Evolutionary conservation across 2,888 invertebrate species (phyloP).

Genomic region (Lottia scabra): DNA sequence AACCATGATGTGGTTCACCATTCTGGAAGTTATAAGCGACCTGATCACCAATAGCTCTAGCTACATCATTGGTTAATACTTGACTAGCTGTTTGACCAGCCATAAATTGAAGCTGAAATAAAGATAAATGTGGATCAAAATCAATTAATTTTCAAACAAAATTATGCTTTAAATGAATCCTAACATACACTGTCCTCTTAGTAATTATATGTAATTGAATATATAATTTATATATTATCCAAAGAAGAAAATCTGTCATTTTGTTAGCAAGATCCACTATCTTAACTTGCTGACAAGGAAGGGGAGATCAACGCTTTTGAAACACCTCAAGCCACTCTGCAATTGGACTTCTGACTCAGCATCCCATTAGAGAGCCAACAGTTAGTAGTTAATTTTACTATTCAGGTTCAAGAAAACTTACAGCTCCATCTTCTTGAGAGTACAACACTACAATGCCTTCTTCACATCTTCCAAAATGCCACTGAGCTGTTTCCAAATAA

Average conservation of each 20-base stretch:
- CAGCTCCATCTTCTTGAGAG: constrained; percentile 30
- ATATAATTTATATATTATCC: too few relatives aligned
- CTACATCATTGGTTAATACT: not conserved
- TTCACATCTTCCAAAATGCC: constrained; percentile 31
- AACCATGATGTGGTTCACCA: constrained; percentile 3
- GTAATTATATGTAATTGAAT: too few relatives aligned
- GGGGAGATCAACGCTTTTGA: too few relatives aligned
- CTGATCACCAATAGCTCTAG: not conserved
- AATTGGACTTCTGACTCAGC: not conserved
- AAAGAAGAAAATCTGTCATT: too few relatives aligned
- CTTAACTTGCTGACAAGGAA: too few relatives aligned
- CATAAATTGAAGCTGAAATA: constrained; percentile 5
- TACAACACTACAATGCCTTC: constrained; percentile 33
- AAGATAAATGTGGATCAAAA: not conserved
- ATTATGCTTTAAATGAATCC: too few relatives aligned
- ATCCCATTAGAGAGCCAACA: too few relatives aligned
- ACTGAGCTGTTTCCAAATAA: constrained; percentile 21
- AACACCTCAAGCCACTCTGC: too few relatives aligned
- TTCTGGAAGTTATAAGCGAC: not conserved
- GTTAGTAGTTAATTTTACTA: not conserved
- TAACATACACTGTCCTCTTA: too few relatives aligned
- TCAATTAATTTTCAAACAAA: too few relatives aligned
- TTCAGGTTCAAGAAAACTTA: constrained; percentile 11
- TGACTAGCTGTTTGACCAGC: constrained; percentile 6
- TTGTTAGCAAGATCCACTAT: too few relatives aligned